Evolutionary conservation across 2,113 vertebrate genomes (phyloP).

Genomic region (Passer domesticus): DNA sequence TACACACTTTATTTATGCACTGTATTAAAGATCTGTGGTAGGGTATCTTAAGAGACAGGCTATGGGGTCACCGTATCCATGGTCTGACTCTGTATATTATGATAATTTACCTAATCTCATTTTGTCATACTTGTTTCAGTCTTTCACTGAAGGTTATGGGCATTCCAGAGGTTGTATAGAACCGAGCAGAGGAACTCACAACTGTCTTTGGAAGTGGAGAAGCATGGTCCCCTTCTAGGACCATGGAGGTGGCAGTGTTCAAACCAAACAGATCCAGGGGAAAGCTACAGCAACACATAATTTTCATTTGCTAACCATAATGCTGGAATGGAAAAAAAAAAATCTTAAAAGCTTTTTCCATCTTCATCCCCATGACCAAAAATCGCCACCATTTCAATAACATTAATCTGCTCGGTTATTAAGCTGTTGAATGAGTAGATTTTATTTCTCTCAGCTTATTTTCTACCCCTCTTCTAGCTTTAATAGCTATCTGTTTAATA

Average conservation of each 20-base stretch:
- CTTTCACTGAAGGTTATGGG: neutral
- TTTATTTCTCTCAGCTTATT: slow-evolving; percentile 70
- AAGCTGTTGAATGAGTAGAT: slow-evolving; percentile 69
- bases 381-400: slow-evolving; percentile 65
- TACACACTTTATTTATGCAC: neutral
- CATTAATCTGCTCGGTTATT: slow-evolving; percentile 64
- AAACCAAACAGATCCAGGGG: neutral
- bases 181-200: neutral
- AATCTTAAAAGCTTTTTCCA: slow-evolving; percentile 26
- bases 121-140: neutral
- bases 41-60: neutral
- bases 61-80: neutral
- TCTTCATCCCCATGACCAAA: slow-evolving; percentile 59
- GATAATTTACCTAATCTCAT: neutral
- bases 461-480: slow-evolving; percentile 68
- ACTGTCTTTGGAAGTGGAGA: slow-evolving; percentile 3
- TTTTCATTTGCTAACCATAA: slow-evolving; percentile 46
- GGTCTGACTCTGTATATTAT: neutral
- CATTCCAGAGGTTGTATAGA: neutral
- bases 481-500: slow-evolving; percentile 73
- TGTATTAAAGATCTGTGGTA: neutral
- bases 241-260: neutral
- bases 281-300: slow-evolving; percentile 26
- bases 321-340: neutral
- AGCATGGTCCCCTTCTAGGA: slow-evolving; percentile 11